Conservation (phyloP, 2,113 vertebrate genomes). For the Anser cygnoides region DNA sequence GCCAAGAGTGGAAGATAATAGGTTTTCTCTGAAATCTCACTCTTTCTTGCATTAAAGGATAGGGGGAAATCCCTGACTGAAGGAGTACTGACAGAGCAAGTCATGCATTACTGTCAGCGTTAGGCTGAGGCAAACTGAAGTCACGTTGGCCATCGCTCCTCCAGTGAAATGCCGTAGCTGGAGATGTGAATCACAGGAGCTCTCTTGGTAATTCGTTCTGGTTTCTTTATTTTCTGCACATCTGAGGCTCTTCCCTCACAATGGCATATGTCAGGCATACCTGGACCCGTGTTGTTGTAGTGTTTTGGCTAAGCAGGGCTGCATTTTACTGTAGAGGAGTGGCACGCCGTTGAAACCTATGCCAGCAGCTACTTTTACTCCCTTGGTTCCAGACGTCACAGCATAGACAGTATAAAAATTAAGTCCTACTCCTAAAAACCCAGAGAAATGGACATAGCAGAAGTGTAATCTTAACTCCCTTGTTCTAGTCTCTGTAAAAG, state of each 20-base stretch:
- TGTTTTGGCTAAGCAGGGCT: background rate
- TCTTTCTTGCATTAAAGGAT: background rate
- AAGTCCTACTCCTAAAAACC: background rate
- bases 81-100: background rate
- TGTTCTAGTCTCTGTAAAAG: background rate
- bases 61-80: background rate
- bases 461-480: background rate
- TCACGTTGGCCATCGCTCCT: rapidly evolving
- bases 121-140: background rate
- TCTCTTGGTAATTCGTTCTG: background rate
- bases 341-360: background rate
- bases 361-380: background rate
- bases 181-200: background rate
- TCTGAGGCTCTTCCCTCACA: background rate
- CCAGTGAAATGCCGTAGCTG: background rate
- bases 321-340: background rate
- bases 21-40: background rate
- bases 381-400: background rate
- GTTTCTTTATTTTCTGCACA: background rate
- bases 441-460: background rate
- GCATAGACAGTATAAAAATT: background rate
- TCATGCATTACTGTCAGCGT: background rate
- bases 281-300: background rate
- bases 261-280: rapidly evolving
- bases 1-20: background rate